phyloP scores from a whole-genome alignment of 2,113 vertebrate genomes.

The Ardeotis arabs region DNA sequence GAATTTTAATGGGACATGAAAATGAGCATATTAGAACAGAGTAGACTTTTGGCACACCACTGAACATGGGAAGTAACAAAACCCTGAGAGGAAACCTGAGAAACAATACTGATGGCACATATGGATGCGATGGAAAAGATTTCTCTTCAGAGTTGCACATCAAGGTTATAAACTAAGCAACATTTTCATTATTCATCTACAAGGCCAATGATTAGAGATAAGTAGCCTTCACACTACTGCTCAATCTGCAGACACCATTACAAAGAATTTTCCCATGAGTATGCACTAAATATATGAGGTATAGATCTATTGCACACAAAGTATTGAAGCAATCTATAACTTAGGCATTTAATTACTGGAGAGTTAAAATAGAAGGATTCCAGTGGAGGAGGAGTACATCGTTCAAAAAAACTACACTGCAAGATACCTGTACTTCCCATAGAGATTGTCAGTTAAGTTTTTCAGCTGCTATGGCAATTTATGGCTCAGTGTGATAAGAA shows the following conservation, averaged over 20 bases:
- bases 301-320: not conserved
- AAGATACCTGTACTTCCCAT: not conserved
- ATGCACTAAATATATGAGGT: not conserved
- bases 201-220: not conserved
- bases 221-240: not conserved
- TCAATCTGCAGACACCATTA: not conserved
- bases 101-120: accelerated
- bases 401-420: not conserved
- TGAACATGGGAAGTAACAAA: not conserved
- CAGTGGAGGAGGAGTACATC: not conserved
- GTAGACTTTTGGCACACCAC: not conserved
- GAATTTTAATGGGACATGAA: not conserved
- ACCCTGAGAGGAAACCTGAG: not conserved
- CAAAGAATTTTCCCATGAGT: not conserved
- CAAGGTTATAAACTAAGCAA: not conserved
- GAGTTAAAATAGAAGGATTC: not conserved
- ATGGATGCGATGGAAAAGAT: not conserved
- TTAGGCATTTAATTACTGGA: not conserved
- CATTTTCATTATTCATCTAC: not conserved
- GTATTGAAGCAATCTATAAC: not conserved
- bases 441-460: not conserved
- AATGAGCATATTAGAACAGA: not conserved
- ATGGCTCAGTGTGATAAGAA: not conserved
- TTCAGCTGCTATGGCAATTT: not conserved
- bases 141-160: not conserved